phyloP scores from a whole-genome alignment of 2,797 vertebrate genomes.

The Myripristis murdjan region DNA sequence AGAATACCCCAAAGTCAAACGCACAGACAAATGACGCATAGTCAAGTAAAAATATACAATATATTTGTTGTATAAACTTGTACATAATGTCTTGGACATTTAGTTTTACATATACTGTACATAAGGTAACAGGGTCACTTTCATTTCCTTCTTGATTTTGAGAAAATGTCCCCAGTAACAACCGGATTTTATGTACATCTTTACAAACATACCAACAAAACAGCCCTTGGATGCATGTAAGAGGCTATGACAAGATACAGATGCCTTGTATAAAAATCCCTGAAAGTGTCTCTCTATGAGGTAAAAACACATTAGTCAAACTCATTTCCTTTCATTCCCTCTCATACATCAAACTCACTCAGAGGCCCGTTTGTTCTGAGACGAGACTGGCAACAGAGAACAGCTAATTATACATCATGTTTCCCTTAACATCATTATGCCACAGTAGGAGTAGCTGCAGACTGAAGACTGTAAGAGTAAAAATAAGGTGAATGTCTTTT shows the following conservation, averaged over 20 bases:
- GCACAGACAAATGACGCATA: conserved; percentile 47
- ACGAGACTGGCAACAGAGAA: conserved; percentile 66
- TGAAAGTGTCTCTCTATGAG: conserved; percentile 81
- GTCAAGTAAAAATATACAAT: conserved; percentile 86
- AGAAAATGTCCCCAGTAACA: conserved; percentile 64
- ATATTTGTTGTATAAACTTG: conserved; percentile 85
- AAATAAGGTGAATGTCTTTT: conserved; percentile 51
- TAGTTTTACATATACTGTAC: conserved; percentile 79
- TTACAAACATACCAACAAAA: conserved; percentile 75
- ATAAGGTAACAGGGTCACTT: conserved; percentile 73
- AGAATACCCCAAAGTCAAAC: neutral
- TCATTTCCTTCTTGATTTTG: conserved; percentile 78
- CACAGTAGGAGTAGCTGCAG: conserved; percentile 71
- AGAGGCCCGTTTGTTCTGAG: conserved; percentile 54
- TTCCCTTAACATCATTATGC: conserved; percentile 65
- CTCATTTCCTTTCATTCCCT: conserved; percentile 67
- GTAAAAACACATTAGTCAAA: conserved; percentile 77
- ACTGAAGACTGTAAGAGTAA: conserved; percentile 53
- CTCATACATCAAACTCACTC: conserved; percentile 55
- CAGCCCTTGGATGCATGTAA: conserved; percentile 77
- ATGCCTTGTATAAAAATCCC: conserved; percentile 81
- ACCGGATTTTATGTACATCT: conserved; percentile 76
- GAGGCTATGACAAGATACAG: conserved; percentile 75
- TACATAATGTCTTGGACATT: conserved; percentile 83
- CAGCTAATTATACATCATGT: conserved; percentile 63